These are phyloP conservation scores for Diprion similis DNA, from an alignment of 1,140 invertebrate genomes.

Conservation along the genomic window DNA sequence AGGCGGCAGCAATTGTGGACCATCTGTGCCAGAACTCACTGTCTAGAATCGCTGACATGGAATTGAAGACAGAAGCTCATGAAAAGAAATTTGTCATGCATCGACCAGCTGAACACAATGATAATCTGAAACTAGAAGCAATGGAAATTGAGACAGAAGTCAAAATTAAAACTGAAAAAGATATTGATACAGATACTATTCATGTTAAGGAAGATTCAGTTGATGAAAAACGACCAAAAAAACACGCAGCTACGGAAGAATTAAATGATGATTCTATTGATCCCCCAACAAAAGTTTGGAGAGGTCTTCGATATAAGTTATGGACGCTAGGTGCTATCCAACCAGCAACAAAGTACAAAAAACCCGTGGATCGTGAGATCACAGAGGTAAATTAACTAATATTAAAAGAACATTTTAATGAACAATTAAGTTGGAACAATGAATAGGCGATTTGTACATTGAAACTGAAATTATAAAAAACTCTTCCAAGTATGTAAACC, in stretches of 20 bases:
- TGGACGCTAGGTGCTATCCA: slow-evolving; percentile 73
- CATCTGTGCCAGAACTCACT: slow-evolving; percentile 66
- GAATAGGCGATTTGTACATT: no score
- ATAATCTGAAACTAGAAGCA: slow-evolving; percentile 42
- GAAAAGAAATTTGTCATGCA: slow-evolving; percentile 46
- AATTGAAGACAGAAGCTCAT: slow-evolving; percentile 44
- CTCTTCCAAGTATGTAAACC: slow-evolving; percentile 2
- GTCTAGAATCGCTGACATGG: slow-evolving; percentile 52
- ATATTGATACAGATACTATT: slow-evolving; percentile 56
- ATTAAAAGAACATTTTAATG: background rate
- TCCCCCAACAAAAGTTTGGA: slow-evolving; percentile 73
- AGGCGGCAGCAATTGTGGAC: slow-evolving; percentile 70
- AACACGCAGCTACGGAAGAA: slow-evolving; percentile 52
- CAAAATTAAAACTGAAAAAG: slow-evolving; percentile 58
- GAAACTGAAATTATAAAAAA: slow-evolving; percentile 9
- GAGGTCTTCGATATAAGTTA: slow-evolving; percentile 75
- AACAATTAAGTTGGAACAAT: background rate
- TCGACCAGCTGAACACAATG: slow-evolving; percentile 32
- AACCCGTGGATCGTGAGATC: slow-evolving; percentile 80
- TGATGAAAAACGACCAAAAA: slow-evolving; percentile 61
- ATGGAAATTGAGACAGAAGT: slow-evolving; percentile 39
- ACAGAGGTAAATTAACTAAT: slow-evolving; percentile 68
- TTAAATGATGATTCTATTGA: slow-evolving; percentile 50
- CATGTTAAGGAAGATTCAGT: slow-evolving; percentile 53
- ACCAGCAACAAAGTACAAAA: slow-evolving; percentile 75